A percentile compares a stretch with the other conserved stretches of the same genome.
These are phyloP conservation scores for Himalopsyche kuldschensis DNA, from an alignment of 2,888 invertebrate species.

Conservation along the genomic window DNA sequence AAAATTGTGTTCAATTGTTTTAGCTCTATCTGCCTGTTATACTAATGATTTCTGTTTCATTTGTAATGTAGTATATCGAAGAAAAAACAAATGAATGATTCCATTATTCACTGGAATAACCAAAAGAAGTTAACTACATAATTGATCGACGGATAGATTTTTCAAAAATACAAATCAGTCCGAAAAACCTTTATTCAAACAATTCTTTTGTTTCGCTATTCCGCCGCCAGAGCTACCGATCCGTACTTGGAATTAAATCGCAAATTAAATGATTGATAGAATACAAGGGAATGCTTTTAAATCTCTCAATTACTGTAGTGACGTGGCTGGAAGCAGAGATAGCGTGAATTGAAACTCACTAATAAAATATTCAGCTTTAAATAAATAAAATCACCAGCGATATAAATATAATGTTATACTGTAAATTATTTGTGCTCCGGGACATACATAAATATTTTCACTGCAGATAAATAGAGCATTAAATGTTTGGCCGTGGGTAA, in stretches of 20 bases:
- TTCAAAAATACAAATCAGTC: constrained; percentile 18
- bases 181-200: constrained; percentile 13
- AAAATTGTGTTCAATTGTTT: too few relatives aligned
- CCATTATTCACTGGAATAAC: too few relatives aligned
- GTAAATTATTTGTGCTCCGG: background rate
- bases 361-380: background rate
- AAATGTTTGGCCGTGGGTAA: background rate
- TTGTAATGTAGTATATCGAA: too few relatives aligned
- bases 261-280: constrained; percentile 38
- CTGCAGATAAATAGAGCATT: background rate
- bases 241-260: constrained; percentile 12
- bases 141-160: constrained; percentile 13
- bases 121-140: background rate
- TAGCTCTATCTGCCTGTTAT: too few relatives aligned
- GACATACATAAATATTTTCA: background rate
- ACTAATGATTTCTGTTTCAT: too few relatives aligned
- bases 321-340: background rate
- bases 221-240: background rate
- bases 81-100: too few relatives aligned
- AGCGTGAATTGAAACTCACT: background rate
- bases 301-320: constrained; percentile 32
- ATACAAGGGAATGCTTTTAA: constrained; percentile 36
- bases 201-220: background rate
- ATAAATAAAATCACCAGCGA: background rate
- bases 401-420: background rate